phyloP scores from a whole-genome alignment of 2,797 vertebrate genomes.

The Galagoides demidoff region DNA sequence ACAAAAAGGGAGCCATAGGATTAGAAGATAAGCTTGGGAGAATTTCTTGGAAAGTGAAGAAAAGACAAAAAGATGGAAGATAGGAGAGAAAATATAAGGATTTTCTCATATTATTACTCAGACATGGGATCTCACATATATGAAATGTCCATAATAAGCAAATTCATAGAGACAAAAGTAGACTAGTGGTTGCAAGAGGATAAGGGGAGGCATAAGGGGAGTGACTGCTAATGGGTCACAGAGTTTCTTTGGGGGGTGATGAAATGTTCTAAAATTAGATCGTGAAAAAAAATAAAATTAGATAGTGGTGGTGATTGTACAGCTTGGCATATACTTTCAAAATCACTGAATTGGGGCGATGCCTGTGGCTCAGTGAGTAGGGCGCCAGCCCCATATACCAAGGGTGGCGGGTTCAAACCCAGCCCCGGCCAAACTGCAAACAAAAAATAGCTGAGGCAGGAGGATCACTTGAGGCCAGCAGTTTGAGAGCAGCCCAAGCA shows the following conservation, averaged over 20 bases:
- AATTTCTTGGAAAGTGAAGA: constrained; percentile 16
- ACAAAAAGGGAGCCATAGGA: not conserved
- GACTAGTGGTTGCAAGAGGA: not conserved
- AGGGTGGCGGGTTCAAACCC: too few relatives aligned
- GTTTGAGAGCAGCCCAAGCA: too few relatives aligned
- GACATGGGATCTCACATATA: too few relatives aligned
- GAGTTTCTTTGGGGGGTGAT: not conserved
- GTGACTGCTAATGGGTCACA: not conserved
- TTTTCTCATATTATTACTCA: not conserved
- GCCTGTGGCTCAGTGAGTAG: too few relatives aligned
- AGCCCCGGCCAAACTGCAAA: not conserved
- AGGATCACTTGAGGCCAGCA: too few relatives aligned
- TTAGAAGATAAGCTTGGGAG: not conserved
- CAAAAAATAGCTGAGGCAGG: not conserved
- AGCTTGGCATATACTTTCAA: not conserved
- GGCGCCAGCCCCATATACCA: too few relatives aligned
- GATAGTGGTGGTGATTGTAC: not conserved
- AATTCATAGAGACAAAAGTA: not conserved
- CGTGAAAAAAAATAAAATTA: not conserved
- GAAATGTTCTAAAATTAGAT: constrained; percentile 2
- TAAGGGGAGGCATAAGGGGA: not conserved
- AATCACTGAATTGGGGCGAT: not conserved
- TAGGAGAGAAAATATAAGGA: not conserved
- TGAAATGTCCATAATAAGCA: not conserved
- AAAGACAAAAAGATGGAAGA: not conserved